Conservation (phyloP, 2,113 vertebrate genomes). For the Anguilla rostrata region DNA sequence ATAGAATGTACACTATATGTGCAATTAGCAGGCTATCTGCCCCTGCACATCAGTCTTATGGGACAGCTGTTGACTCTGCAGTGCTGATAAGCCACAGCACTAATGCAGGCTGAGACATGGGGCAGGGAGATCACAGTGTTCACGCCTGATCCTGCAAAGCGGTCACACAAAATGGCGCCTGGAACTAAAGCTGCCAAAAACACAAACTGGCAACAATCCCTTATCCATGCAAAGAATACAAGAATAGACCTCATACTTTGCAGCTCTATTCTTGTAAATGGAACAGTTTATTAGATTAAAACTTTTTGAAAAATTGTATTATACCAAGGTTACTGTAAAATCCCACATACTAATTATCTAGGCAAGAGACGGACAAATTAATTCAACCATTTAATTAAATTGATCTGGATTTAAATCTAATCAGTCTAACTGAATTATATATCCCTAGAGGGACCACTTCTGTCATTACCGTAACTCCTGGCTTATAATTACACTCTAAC, state of each 20-base stretch:
- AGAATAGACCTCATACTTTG: background rate
- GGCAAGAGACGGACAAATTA: slow-evolving; percentile 27
- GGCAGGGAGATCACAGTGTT: background rate
- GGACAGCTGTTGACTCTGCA: background rate
- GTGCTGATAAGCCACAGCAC: background rate
- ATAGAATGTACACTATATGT: background rate
- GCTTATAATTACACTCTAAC: background rate
- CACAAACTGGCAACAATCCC: background rate
- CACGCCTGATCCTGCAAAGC: background rate
- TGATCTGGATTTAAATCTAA: slow-evolving; percentile 42
- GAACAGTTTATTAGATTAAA: background rate
- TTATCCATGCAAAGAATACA: background rate
- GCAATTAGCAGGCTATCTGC: background rate
- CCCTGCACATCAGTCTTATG: background rate
- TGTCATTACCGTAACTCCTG: background rate
- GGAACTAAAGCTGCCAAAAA: background rate
- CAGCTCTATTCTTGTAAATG: background rate
- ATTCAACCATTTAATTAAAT: slow-evolving; percentile 42
- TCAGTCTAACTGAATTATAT: slow-evolving; percentile 19
- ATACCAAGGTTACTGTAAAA: slow-evolving; percentile 31
- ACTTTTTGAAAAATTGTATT: background rate
- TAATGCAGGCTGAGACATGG: background rate
- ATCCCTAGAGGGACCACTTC: background rate
- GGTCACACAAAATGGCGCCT: background rate
- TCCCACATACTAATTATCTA: slow-evolving; percentile 41